A percentile compares a stretch with the other conserved stretches of the same genome.
These are phyloP conservation scores for Hydrozoanthus gracilis DNA, from an alignment of 92 coral and sea anemone genomes.

Conservation along the genomic window DNA sequence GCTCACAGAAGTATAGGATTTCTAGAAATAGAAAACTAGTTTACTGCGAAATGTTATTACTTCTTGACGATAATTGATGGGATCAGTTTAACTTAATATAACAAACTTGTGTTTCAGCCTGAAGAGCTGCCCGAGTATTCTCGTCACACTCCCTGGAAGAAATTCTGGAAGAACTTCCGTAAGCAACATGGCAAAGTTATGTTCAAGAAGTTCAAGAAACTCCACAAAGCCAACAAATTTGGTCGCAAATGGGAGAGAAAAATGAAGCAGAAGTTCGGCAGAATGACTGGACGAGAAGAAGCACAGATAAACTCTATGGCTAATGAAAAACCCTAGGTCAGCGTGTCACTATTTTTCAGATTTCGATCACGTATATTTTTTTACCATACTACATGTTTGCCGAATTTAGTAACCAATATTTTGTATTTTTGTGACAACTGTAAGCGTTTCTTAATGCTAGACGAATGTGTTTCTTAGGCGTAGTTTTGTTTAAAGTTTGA, in stretches of 20 bases:
- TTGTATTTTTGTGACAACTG: background rate
- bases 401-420: background rate
- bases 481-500: too few species aligned
- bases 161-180: conserved; percentile 24
- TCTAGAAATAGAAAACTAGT: background rate
- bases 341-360: too few species aligned
- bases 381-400: background rate
- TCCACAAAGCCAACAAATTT: conserved; percentile 31
- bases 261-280: conserved; percentile 17
- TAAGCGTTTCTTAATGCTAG: too few species aligned
- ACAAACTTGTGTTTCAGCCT: background rate
- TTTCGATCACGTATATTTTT: too few species aligned
- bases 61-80: background rate
- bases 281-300: conserved; percentile 24
- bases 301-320: background rate
- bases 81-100: background rate
- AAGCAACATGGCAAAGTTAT: background rate
- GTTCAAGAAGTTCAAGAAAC: conserved; percentile 20
- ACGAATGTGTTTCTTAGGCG: too few species aligned
- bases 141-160: background rate
- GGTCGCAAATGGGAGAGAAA: conserved; percentile 43
- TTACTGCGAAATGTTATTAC: too few species aligned
- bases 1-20: background rate
- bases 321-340: conserved; percentile 24
- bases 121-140: conserved; percentile 2